A percentile compares a stretch with the other conserved stretches of the same genome.
Evolutionary conservation across 2,888 invertebrate species (phyloP).

Genomic region (Cosmorhoe ocellata): DNA sequence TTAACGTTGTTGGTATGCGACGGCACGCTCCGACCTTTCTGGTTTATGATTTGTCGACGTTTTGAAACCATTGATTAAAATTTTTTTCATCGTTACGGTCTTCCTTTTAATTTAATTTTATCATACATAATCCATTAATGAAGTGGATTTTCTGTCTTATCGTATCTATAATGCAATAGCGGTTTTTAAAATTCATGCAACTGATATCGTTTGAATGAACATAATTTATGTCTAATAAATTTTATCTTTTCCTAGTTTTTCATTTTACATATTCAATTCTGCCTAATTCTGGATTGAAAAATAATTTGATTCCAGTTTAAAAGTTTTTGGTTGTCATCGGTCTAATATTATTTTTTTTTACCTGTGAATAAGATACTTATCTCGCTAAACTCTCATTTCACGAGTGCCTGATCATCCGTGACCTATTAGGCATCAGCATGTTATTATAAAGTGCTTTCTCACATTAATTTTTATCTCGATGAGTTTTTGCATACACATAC

Average conservation of each 20-base stretch:
- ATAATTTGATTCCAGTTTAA: too few species aligned
- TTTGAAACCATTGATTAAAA: slow-evolving; percentile 56
- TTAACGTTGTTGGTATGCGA: slow-evolving; percentile 60
- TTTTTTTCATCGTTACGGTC: slow-evolving; percentile 22
- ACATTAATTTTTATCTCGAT: slow-evolving; percentile 35
- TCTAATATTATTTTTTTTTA: too few species aligned
- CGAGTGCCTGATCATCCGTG: slow-evolving; percentile 10
- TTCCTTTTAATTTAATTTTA: slow-evolving; percentile 23
- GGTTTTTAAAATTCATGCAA: too few species aligned
- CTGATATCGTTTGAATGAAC: too few species aligned
- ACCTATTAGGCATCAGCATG: slow-evolving; percentile 15
- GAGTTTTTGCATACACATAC: slow-evolving; percentile 43
- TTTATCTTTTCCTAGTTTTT: too few species aligned
- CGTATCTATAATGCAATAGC: too few species aligned
- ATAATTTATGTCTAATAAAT: too few species aligned
- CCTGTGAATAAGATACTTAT: neutral
- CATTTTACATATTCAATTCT: too few species aligned
- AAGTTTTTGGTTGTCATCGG: too few species aligned
- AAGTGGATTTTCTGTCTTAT: neutral
- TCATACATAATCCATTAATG: slow-evolving; percentile 1
- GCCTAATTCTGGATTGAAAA: too few species aligned
- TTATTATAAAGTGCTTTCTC: slow-evolving; percentile 28
- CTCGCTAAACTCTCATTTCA: neutral
- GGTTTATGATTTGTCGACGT: slow-evolving; percentile 65
- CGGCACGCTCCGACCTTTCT: slow-evolving; percentile 67